Base-by-base conservation (phyloP, 2,113 vertebrate species). In the Ornithorhynchus anatinus region DNA sequence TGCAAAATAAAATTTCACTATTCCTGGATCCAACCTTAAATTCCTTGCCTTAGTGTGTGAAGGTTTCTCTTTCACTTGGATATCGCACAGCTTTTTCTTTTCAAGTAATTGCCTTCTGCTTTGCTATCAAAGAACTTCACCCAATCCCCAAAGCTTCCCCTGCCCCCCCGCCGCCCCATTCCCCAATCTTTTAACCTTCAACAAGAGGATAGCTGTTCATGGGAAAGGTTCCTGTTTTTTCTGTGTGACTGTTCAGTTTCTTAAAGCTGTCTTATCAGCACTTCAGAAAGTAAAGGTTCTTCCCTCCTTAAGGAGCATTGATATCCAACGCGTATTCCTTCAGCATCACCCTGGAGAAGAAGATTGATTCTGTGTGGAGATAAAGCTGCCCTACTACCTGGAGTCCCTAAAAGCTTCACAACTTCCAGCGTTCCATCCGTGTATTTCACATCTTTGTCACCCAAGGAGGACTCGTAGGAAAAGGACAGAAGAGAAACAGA, bases 341-440 rank as follows among this genome's bases (percentile, higher is more conserved):
- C 23, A 0, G 77, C 87, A 80, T 53, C 75, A 23, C 0, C 0
- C 48, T 79, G 60, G 57, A 0, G 0, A 84, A 39, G 59, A 19
- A 74, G 75, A 80, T 84, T 81, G 81, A 87, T 82, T 50, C 79
- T 70, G 74, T 81, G 79, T 84, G 39, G 16, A 82, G 81, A 87
- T 73, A 84, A 64, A 25, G 43, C 5, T 15, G 38, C 37, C 82
- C 59, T 59, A 37, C 51, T 84, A 64, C 64, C 77, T 20, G 35
- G 36, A 81, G 64, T 29, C 69, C 29, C 47, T 51, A 44, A 71
- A 79, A 72, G n/a, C 22, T 61, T 69, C 69, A 43, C 50, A 52
- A 29, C 67, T 77, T 51, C 79, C 50, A 58, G 63, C 0, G 0
- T 51, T 54, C 29, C 51, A 60, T 45, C 43, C 45, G 50, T 74